Evolutionary conservation across 2,797 vertebrate genomes (phyloP), one percentile per base, ranked within the genome.

Genomic region (Xiphophorus birchmanni): DNA sequence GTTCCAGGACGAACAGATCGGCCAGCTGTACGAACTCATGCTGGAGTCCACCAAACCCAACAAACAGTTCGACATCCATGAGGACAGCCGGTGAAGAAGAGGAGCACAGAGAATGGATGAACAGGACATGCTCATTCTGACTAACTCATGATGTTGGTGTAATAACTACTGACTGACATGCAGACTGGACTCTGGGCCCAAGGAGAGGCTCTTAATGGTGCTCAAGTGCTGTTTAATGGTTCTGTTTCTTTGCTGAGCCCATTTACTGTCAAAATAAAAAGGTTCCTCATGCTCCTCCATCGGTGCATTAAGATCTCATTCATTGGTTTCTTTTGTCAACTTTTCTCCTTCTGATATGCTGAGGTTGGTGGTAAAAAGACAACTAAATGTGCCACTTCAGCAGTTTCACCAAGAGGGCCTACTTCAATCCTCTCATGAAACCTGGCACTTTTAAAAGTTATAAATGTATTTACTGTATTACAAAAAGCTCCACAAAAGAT

Each of bases 21-120:
- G 97, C 72, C 97, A 99, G 82, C 94, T 99, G 84, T 96, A 97
- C 37, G 96, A 99, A 87, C 96, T 99, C 78, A 97, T 99, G 98
- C 94, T 96, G 0, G 98, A 99, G 78, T 92, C 97, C 81, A 97
- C 96, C 79, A 99, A 98, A 92, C 94, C 96, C 83, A 96, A 88
- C 83, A 90, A 86, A 77, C 96, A 97, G 89, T 96, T 96, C 84
- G 79, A 95, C 58, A 83, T 97, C 91, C 94, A 95, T 73, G 96
- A 96, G 58, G 94, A 95, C 21, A 29, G 50, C 42, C 94, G 95
- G 73, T 95, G 87, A 94, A 50, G 26, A 13, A 37, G 5, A 56
- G 18, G 35, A 73, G 52, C 18, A 48, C 32, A 5, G 35, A 65
- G 60, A 37, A 32, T 60, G 17, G 72, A 50, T 63, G 3, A 26